Evolutionary conservation across 2,797 vertebrate species (phyloP).

Genomic region (Schizopygopsis malacanthus): DNA sequence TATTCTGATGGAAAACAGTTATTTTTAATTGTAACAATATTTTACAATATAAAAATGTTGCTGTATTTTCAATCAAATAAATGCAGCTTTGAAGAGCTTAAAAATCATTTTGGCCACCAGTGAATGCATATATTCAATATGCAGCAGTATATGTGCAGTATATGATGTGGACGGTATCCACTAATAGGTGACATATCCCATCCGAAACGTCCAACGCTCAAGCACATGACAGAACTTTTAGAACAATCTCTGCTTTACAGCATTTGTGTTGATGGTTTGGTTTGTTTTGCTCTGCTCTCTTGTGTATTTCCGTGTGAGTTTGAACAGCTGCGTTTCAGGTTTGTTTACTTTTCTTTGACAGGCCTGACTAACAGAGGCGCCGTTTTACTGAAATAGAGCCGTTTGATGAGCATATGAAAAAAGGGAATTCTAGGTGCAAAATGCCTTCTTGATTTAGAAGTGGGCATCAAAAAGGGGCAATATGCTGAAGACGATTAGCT

Average conservation of each 20-base stretch:
- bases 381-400: slow-evolving; percentile 60
- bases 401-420: slow-evolving; percentile 40
- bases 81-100: no score
- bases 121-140: not conserved
- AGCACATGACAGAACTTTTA: not conserved
- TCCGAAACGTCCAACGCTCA: not conserved
- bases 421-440: slow-evolving; percentile 2
- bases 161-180: not conserved
- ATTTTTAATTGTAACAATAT: no score
- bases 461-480: slow-evolving; percentile 26
- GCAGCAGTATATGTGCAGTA: not conserved
- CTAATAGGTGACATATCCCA: slow-evolving; percentile 1
- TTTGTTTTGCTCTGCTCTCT: slow-evolving; percentile 35
- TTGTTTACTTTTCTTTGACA: slow-evolving; percentile 71
- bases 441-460: not conserved
- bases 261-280: not conserved
- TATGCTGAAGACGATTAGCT: slow-evolving; percentile 24
- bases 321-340: slow-evolving; percentile 81
- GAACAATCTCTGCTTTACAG: slow-evolving; percentile 22
- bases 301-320: slow-evolving; percentile 61
- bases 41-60: no score
- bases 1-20: no score
- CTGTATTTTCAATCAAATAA: no score
- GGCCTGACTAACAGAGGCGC: slow-evolving; percentile 69
- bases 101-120: not conserved